Evolutionary conservation across 2,797 vertebrate species (phyloP).

Genomic region (Leuciscus waleckii): DNA sequence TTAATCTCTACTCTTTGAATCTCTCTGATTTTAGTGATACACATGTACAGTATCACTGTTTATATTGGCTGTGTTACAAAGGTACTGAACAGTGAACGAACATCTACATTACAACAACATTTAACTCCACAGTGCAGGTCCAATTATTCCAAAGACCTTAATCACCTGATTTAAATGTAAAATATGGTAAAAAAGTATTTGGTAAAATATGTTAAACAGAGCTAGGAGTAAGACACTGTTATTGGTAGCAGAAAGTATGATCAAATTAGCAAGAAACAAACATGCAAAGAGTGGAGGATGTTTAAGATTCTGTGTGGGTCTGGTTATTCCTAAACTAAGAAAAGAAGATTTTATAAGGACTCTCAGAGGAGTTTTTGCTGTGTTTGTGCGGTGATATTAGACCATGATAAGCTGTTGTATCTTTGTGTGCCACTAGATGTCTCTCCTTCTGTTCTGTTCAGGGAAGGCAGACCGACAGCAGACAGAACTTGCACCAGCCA

Average conservation of each 20-base stretch:
- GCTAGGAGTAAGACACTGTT: background rate
- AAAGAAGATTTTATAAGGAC: background rate
- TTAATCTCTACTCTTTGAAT: conserved; percentile 1
- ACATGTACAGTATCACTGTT: background rate
- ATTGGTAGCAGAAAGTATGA: background rate
- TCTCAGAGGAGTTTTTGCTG: background rate
- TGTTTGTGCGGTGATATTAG: background rate
- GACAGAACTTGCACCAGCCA: conserved; percentile 60
- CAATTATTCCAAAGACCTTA: background rate
- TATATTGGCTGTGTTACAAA: conserved; percentile 1
- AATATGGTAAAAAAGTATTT: background rate
- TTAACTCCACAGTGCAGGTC: background rate
- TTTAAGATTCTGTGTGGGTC: background rate
- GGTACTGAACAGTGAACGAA: background rate
- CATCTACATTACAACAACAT: background rate
- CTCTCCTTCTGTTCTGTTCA: conserved; percentile 73
- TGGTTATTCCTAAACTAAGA: conserved; percentile 1
- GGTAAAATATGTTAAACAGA: background rate
- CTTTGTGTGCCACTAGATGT: conserved; percentile 80
- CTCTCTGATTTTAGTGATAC: conserved; percentile 1
- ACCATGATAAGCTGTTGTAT: conserved; percentile 42
- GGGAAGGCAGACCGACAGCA: conserved; percentile 66
- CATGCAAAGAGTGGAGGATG: background rate
- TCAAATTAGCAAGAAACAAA: conserved; percentile 12
- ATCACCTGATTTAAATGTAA: conserved; percentile 12